Percentiles rank a stretch among this genome's conserved stretches.
phyloP scores from a whole-genome alignment of 2,888 invertebrate species.

The Acleris laterana region DNA sequence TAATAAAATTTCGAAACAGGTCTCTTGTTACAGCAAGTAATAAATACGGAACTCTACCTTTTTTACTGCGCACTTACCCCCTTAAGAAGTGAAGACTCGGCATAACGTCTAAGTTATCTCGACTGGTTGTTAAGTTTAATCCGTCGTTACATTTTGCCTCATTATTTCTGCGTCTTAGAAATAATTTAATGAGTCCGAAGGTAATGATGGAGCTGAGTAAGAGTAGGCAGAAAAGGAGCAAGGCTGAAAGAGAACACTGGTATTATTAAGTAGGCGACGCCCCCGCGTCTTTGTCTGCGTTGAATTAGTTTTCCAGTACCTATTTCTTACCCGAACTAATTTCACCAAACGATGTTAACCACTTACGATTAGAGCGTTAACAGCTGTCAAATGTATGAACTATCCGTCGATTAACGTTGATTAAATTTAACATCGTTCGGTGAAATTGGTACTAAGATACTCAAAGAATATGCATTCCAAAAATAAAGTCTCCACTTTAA shows the following conservation, averaged over 20 bases:
- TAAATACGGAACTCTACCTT: slow-evolving; percentile 30
- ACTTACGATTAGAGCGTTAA: too few relatives aligned
- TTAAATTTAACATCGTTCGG: too few relatives aligned
- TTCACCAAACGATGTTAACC: too few relatives aligned
- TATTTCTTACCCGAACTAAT: too few relatives aligned
- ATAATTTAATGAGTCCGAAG: slow-evolving; percentile 22
- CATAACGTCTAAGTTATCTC: slow-evolving; percentile 35
- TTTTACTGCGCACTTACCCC: slow-evolving; percentile 34
- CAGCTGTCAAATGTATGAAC: too few relatives aligned
- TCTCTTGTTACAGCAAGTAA: slow-evolving; percentile 32
- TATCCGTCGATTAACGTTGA: too few relatives aligned
- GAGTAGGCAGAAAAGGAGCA: slow-evolving; percentile 16
- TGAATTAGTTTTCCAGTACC: too few relatives aligned
- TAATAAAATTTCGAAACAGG: slow-evolving; percentile 34
- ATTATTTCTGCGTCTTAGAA: slow-evolving; percentile 16
- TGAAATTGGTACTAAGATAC: too few relatives aligned
- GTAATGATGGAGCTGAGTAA: slow-evolving; percentile 5
- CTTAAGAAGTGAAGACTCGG: slow-evolving; percentile 30
- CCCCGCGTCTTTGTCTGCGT: too few relatives aligned
- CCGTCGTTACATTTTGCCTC: slow-evolving; percentile 26
- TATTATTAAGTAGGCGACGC: background rate
- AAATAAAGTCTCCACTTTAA: too few relatives aligned
- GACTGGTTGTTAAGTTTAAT: slow-evolving; percentile 23
- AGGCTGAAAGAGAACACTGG: slow-evolving; percentile 15
- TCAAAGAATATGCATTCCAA: too few relatives aligned